Conservation (phyloP, 2,797 vertebrate genomes). For the Protosalanx chinensis region DNA sequence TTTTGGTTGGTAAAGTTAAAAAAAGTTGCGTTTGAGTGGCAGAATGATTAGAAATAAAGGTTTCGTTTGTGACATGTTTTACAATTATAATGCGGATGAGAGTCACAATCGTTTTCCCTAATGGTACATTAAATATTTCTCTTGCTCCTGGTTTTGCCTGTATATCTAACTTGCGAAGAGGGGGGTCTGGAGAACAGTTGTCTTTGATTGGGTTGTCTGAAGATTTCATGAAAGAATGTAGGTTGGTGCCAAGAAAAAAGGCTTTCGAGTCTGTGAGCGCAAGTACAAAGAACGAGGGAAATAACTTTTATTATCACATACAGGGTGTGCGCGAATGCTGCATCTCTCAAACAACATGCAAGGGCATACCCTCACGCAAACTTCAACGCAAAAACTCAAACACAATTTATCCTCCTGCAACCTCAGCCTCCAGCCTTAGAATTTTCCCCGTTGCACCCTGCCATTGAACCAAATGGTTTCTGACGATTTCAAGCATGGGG, state of each 20-base stretch:
- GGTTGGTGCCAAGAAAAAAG: conserved; percentile 32
- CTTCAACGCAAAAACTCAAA: not conserved
- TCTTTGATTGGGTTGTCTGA: conserved; percentile 48
- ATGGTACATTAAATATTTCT: not conserved
- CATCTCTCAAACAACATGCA: no score
- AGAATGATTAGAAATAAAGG: not conserved
- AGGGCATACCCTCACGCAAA: not conserved
- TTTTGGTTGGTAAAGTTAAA: no score
- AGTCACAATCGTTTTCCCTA: not conserved
- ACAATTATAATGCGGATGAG: not conserved
- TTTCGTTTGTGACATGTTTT: not conserved
- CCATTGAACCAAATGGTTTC: conserved; percentile 39
- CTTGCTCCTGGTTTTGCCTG: not conserved
- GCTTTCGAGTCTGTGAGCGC: conserved; percentile 31
- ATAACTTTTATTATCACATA: not conserved
- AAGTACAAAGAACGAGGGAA: not conserved
- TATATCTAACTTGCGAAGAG: conserved; percentile 20
- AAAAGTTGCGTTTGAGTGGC: not conserved
- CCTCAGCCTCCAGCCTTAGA: not conserved
- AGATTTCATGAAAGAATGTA: conserved; percentile 18
- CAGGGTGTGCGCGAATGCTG: not conserved
- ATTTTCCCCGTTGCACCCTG: conserved; percentile 17
- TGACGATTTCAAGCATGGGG: conserved; percentile 29
- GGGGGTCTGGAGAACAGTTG: conserved; percentile 22
- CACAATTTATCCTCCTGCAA: conserved; percentile 5